Percentiles rank a stretch among this genome's conserved stretches.
Evolutionary conservation across 2,888 invertebrate genomes (phyloP).

Genomic region (Ryuthela nishihirai): DNA sequence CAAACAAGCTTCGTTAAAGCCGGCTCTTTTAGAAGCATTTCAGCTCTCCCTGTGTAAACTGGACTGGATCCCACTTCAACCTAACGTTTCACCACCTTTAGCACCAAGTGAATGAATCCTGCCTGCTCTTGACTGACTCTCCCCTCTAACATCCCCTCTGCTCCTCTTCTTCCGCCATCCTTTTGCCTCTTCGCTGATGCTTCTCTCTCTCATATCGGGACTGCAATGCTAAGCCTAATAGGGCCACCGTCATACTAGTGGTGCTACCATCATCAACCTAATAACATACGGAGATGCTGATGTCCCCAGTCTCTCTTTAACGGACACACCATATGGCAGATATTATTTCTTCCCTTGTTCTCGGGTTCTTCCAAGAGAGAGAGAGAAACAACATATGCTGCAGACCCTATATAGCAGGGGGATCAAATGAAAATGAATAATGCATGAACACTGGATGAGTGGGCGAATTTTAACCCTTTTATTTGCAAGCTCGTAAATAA

Average conservation of each 20-base stretch:
- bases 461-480: conserved; percentile 14
- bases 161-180: too few species aligned
- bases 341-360: conserved; percentile 14
- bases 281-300: too few species aligned
- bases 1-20: conserved; percentile 37
- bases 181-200: too few species aligned
- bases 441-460: conserved; percentile 9
- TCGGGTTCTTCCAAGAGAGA: too few species aligned
- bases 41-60: conserved; percentile 9
- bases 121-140: too few species aligned
- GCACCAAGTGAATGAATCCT: too few species aligned
- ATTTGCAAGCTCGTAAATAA: conserved; percentile 7
- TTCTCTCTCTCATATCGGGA: too few species aligned
- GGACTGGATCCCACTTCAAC: conserved; percentile 3
- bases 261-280: too few species aligned
- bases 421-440: conserved; percentile 7
- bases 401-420: neutral
- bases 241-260: too few species aligned
- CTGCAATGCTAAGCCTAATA: too few species aligned
- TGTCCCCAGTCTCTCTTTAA: neutral
- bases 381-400: too few species aligned
- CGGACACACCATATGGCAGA: conserved; percentile 12
- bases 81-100: conserved; percentile 4
- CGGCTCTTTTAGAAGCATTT: conserved; percentile 31
- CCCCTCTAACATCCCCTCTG: too few species aligned